Base-by-base conservation (phyloP, 2,113 vertebrate species). In the Serilophus lunatus region DNA sequence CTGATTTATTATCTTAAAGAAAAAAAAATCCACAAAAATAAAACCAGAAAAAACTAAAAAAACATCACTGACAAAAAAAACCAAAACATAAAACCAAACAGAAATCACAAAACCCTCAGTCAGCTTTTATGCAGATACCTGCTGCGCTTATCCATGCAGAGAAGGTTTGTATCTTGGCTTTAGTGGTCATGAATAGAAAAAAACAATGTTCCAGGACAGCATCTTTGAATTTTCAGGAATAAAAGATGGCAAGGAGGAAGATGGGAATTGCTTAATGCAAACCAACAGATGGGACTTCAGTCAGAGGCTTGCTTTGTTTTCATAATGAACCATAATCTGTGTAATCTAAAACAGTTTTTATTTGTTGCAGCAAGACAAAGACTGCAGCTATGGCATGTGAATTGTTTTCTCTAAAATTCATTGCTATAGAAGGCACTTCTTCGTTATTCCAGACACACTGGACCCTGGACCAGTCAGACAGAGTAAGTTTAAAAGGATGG, bases 291-390 rank as follows among this genome's bases (percentile, higher is more conserved):
- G 92, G 71, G 57, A 93, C 72, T 88, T 82, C 82, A 88, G 78
- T 95, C 63, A 94, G 63, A 94, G 68, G 38, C 79, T 83, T 69
- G 75, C 85, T 97, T 82, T 93, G 85, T 95, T 95, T 97, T 83
- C 90, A 63, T 96, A 93, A 93, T 83, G 88, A 95, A 86, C 79
- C 40, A 74, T 91, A 70, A 95, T 92, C 92, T 81, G 59, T n/a
- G 76, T 77, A 88, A 90, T 91, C 82, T 87, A 72, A 95, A 95
- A 17, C 45, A 82, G 54, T 93, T 96, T 93, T 93, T 77, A 88
- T 88, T 93, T 87, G 83, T 71, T 95, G 88, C 91, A 91, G 77
- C 20, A 28, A 93, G 56, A 64, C 63, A 64, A 81, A 91, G 56
- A 76, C 38, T 36, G 28, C 14, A 90, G 86, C 70, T 76, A 66